Conservation (phyloP, 1,140 invertebrate species). For the Sinonovacula constricta region DNA sequence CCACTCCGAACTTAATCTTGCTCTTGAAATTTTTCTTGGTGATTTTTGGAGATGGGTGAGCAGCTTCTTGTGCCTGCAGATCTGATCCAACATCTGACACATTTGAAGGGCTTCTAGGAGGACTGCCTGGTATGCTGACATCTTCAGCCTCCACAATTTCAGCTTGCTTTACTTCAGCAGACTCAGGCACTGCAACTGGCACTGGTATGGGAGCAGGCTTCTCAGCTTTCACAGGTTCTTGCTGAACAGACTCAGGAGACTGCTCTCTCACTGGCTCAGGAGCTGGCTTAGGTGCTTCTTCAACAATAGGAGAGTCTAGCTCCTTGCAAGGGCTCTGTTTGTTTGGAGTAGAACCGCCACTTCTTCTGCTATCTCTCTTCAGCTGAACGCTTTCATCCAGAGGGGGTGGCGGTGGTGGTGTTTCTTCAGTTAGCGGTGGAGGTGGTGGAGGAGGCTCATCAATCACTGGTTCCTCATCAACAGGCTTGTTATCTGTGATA, state of each 20-base stretch:
- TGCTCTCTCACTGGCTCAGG: slow-evolving; percentile 23
- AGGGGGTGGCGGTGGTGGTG: slow-evolving; percentile 47
- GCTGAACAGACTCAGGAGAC: slow-evolving; percentile 24
- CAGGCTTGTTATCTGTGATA: slow-evolving; percentile 42
- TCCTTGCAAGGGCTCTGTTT: slow-evolving; percentile 35
- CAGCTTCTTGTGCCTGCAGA: background rate
- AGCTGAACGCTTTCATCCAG: slow-evolving; percentile 47
- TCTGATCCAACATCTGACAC: slow-evolving; percentile 2
- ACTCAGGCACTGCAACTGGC: background rate
- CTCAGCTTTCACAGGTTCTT: slow-evolving; percentile 6
- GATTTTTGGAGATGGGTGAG: slow-evolving; percentile 44
- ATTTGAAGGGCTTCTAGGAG: slow-evolving; percentile 25
- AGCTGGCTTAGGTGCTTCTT: slow-evolving; percentile 9
- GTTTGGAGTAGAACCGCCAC: slow-evolving; percentile 44
- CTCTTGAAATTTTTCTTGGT: slow-evolving; percentile 57
- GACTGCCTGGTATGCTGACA: slow-evolving; percentile 3
- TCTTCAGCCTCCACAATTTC: slow-evolving; percentile 13
- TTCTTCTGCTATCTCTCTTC: slow-evolving; percentile 23
- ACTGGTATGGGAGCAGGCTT: background rate
- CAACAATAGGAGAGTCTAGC: slow-evolving; percentile 21
- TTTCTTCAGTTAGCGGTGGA: slow-evolving; percentile 36
- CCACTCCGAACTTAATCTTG: slow-evolving; percentile 60
- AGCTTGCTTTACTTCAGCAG: slow-evolving; percentile 13
- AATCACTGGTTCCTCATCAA: slow-evolving; percentile 10
- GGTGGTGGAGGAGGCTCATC: slow-evolving; percentile 45